These are phyloP conservation scores for Drosophila fulvimacula DNA, from an alignment of 2,888 invertebrate genomes.

Conservation along the genomic window DNA sequence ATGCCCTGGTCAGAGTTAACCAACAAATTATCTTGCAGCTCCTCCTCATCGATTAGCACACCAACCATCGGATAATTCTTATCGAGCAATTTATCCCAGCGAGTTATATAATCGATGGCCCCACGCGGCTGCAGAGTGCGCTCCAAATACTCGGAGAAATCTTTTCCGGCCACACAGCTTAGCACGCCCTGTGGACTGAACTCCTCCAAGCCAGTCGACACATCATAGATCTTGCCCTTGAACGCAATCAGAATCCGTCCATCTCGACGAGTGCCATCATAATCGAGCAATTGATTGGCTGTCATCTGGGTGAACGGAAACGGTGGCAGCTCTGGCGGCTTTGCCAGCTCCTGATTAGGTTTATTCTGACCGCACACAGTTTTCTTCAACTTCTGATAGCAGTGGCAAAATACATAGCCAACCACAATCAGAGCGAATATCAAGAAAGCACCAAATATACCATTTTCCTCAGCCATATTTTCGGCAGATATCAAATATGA, in stretches of 20 bases:
- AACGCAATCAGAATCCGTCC: constrained; percentile 56
- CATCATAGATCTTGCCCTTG: constrained; percentile 54
- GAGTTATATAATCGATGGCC: not conserved
- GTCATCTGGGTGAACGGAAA: constrained; percentile 12
- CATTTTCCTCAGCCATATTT: constrained; percentile 5
- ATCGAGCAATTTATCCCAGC: constrained; percentile 24
- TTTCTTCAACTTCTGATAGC: not conserved
- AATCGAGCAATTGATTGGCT: constrained; percentile 17
- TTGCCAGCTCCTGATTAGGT: rapidly evolving
- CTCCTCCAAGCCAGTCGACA: constrained; percentile 26
- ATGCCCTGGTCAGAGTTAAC: not conserved
- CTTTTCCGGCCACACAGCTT: constrained; percentile 43
- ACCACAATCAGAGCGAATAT: constrained; percentile 3
- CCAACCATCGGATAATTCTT: constrained; percentile 18
- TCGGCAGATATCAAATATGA: no score
- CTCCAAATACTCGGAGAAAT: constrained; percentile 46
- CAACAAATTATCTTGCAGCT: not conserved
- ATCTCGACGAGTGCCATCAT: constrained; percentile 56
- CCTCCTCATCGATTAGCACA: not conserved
- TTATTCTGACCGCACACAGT: not conserved
- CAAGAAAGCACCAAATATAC: not conserved
- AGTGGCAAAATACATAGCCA: constrained; percentile 1
- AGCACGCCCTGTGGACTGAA: constrained; percentile 35
- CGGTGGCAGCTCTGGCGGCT: constrained; percentile 6
- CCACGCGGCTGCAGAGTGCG: not conserved